A percentile compares a stretch with the other conserved stretches of the same genome.
Evolutionary conservation across 2,797 vertebrate genomes (phyloP).

Genomic region (Urosaurus nigricauda): DNA sequence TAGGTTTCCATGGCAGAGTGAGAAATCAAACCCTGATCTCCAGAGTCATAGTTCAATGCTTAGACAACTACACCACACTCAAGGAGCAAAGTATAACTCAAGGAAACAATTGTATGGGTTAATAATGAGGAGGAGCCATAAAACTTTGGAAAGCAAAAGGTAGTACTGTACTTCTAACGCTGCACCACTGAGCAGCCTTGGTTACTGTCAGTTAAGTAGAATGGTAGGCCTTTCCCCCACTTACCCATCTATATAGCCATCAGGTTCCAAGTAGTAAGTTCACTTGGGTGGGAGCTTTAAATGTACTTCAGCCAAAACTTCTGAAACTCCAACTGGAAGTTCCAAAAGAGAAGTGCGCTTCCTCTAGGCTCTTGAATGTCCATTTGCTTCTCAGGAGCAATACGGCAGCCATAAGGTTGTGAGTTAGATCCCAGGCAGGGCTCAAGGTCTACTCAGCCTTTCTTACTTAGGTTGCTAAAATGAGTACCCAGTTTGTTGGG

Average conservation of each 20-base stretch:
- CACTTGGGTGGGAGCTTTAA: neutral
- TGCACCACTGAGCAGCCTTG: neutral
- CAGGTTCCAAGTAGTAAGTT: neutral
- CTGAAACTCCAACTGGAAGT: neutral
- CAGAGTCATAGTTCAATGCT: no score
- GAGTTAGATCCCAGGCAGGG: no score
- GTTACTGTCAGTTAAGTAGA: neutral
- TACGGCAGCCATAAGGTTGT: no score
- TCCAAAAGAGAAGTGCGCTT: neutral
- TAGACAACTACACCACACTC: no score
- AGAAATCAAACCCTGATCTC: no score
- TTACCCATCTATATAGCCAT: neutral
- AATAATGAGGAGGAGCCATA: neutral
- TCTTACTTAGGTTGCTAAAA: no score
- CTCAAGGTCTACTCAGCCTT: no score
- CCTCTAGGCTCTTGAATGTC: neutral
- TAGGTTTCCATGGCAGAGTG: no score
- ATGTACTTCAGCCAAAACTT: neutral
- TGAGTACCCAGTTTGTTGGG: no score
- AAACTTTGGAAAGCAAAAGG: neutral
- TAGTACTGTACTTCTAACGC: neutral
- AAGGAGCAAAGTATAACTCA: neutral
- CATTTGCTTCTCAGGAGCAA: neutral
- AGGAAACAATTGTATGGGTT: neutral
- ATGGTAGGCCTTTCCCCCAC: neutral